These are phyloP conservation scores for Neomorphus geoffroyi DNA, from an alignment of 2,797 vertebrate species.

Conservation along the genomic window DNA sequence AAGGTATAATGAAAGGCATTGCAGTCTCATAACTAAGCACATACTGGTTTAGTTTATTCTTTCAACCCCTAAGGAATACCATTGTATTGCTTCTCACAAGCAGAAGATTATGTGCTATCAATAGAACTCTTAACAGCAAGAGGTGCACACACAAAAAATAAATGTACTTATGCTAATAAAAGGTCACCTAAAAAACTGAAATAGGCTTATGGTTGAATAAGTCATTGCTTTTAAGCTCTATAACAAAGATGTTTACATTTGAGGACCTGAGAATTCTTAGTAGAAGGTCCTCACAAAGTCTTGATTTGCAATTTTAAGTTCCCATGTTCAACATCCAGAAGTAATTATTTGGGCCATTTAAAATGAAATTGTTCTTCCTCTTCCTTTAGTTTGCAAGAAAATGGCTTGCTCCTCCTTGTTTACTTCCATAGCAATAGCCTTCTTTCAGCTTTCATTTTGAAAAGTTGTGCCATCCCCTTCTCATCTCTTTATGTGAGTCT, in stretches of 20 bases:
- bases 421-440: neutral
- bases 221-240: neutral
- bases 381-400: neutral
- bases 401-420: neutral
- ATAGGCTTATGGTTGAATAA: neutral
- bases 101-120: neutral
- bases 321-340: neutral
- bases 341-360: neutral
- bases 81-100: neutral
- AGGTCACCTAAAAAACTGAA: neutral
- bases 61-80: neutral
- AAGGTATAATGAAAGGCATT: neutral
- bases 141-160: neutral
- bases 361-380: neutral
- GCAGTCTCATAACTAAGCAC: neutral
- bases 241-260: neutral
- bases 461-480: neutral
- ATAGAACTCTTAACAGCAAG: neutral
- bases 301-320: neutral
- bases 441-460: neutral
- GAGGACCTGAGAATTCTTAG: accelerated
- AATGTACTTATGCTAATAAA: neutral
- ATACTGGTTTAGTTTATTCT: neutral
- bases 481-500: neutral
- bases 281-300: neutral